phyloP scores from a whole-genome alignment of 1,140 invertebrate species.

The Polyergus mexicanus region DNA sequence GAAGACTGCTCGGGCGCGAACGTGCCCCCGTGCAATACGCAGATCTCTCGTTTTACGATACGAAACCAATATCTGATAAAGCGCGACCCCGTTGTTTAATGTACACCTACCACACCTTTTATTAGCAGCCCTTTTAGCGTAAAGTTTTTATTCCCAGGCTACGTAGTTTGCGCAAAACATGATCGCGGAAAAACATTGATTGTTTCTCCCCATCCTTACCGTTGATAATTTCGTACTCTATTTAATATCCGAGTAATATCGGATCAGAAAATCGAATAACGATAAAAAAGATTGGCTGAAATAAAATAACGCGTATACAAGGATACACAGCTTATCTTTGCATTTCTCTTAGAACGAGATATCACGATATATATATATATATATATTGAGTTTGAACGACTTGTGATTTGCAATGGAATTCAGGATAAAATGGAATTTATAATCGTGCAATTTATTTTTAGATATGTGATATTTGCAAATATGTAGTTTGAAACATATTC shows the following conservation, averaged over 20 bases:
- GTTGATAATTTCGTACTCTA: not conserved
- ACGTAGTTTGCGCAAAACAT: not conserved
- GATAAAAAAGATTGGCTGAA: not conserved
- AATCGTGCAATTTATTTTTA: not conserved
- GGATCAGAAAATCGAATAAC: constrained; percentile 2
- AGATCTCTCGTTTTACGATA: constrained; percentile 46
- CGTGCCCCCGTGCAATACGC: not conserved
- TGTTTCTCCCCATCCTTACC: not conserved
- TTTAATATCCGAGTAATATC: not conserved
- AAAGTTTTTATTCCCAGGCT: constrained; percentile 11
- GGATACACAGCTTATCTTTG: not conserved
- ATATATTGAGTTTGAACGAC: too few species aligned
- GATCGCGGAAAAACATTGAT: not conserved
- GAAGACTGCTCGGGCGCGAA: not conserved
- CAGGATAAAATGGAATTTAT: not conserved
- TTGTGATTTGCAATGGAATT: too few species aligned
- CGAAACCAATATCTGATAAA: constrained; percentile 26
- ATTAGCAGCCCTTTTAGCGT: constrained; percentile 41
- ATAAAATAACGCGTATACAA: constrained; percentile 17
- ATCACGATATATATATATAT: too few species aligned
- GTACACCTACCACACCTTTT: constrained; percentile 10
- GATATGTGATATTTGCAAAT: not conserved
- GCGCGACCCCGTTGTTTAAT: constrained; percentile 23
- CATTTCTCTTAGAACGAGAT: not conserved
- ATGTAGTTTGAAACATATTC: too few species aligned